Conservation (phyloP, 2,888 invertebrate genomes). For the Acrobasis consociella region DNA sequence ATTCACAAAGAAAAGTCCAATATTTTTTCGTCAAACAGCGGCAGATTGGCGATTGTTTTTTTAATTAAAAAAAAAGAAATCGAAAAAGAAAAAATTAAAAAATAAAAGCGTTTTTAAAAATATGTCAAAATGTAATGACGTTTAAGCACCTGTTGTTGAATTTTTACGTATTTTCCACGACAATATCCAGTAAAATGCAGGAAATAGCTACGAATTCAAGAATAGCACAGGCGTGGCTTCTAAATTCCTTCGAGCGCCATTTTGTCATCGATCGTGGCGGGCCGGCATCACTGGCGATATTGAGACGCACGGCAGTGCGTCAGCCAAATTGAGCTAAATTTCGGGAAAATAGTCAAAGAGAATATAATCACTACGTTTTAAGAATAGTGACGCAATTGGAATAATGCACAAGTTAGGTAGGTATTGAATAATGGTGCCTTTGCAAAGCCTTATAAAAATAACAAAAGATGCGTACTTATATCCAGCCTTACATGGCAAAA, state of each 20-base stretch:
- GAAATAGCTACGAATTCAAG: conserved; percentile 5
- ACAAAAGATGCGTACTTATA: too few relatives aligned
- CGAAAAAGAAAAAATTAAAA: conserved; percentile 56
- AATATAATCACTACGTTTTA: too few relatives aligned
- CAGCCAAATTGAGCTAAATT: too few relatives aligned
- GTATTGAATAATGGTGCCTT: too few relatives aligned
- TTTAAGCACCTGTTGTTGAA: conserved; percentile 19
- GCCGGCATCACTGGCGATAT: neutral
- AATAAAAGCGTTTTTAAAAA: conserved; percentile 54
- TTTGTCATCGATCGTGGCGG: conserved; percentile 35
- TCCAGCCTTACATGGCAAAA: too few relatives aligned
- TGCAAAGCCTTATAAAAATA: too few relatives aligned
- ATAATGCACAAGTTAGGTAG: too few relatives aligned
- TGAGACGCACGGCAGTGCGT: neutral
- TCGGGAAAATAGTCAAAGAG: too few relatives aligned
- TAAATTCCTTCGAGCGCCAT: conserved; percentile 45
- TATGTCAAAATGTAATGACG: conserved; percentile 50
- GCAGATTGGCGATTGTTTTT: conserved; percentile 72
- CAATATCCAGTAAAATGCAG: neutral
- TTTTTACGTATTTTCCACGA: neutral
- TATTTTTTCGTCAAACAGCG: conserved; percentile 41
- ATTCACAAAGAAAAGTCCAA: conserved; percentile 35
- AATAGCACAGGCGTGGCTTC: conserved; percentile 35
- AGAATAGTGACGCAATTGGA: too few relatives aligned
- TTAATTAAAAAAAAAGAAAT: conserved; percentile 61